These are phyloP conservation scores for Columba janthina DNA, from an alignment of 2,113 vertebrate genomes.

Conservation along the genomic window DNA sequence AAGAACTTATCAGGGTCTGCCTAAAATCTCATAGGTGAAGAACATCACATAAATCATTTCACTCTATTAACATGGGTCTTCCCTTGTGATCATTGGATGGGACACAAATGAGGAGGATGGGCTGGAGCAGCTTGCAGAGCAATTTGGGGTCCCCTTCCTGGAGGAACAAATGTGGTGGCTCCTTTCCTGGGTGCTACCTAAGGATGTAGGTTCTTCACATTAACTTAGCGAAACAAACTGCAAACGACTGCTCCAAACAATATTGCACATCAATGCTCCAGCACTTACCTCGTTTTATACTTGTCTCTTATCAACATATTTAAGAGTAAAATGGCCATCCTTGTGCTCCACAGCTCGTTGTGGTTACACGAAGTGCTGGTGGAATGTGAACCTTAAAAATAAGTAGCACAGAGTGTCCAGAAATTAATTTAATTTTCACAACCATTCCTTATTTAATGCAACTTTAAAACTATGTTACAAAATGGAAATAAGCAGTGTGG, in stretches of 20 bases:
- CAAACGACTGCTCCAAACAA: background rate
- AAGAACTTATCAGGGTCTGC: background rate
- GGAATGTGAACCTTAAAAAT: slow-evolving; percentile 79
- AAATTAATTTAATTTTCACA: slow-evolving; percentile 79
- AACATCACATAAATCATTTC: background rate
- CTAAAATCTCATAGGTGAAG: background rate
- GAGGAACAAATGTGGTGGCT: background rate
- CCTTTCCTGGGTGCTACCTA: background rate
- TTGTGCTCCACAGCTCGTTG: slow-evolving; percentile 66
- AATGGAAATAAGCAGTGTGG: slow-evolving; percentile 49
- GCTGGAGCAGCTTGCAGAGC: background rate
- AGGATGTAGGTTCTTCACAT: background rate
- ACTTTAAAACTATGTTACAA: slow-evolving; percentile 72
- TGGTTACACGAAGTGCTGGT: slow-evolving; percentile 75
- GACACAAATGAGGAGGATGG: too few species aligned
- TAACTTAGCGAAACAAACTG: background rate
- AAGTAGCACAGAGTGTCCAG: slow-evolving; percentile 78
- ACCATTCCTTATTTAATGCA: slow-evolving; percentile 75
- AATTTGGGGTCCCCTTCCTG: background rate
- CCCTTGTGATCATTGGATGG: background rate
- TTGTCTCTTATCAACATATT: slow-evolving; percentile 38
- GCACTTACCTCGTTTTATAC: background rate
- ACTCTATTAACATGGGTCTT: background rate
- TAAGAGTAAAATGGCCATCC: slow-evolving; percentile 13
- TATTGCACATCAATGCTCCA: slow-evolving; percentile 36